phyloP scores from a whole-genome alignment of 2,113 vertebrate species.

The Synodontis membranacea region DNA sequence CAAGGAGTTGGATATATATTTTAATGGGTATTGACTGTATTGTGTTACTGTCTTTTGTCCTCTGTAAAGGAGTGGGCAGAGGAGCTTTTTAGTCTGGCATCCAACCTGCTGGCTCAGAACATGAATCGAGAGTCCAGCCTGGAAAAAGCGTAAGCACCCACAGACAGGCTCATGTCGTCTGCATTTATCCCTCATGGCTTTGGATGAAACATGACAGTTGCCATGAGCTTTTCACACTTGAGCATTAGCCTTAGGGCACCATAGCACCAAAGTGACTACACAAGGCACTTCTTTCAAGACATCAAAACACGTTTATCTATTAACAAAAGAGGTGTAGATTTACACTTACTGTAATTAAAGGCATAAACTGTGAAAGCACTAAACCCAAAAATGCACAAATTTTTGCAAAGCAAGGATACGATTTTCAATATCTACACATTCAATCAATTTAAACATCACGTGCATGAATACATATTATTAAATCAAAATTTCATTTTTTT shows the following conservation, averaged over 20 bases:
- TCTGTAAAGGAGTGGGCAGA: constrained; percentile 88
- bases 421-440: background rate
- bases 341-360: background rate
- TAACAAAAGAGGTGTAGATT: background rate
- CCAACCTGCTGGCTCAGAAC: constrained; percentile 94
- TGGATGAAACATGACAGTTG: constrained; percentile 28
- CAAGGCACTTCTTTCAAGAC: constrained; percentile 9
- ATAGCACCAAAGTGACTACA: constrained; percentile 1
- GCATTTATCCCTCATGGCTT: constrained; percentile 13
- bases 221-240: constrained; percentile 46
- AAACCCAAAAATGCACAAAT: background rate
- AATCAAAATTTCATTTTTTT: background rate
- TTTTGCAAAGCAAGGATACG: background rate
- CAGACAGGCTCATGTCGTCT: constrained; percentile 22
- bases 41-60: constrained; percentile 54
- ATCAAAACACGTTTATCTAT: background rate
- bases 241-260: constrained; percentile 29
- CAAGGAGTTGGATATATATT: background rate
- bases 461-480: background rate
- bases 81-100: constrained; percentile 92
- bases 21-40: constrained; percentile 13
- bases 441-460: background rate
- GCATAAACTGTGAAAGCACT: background rate
- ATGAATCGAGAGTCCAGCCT: constrained; percentile 92
- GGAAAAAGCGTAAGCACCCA: constrained; percentile 93